Conservation (phyloP, 2,888 invertebrate genomes). For the Philaethria dido region DNA sequence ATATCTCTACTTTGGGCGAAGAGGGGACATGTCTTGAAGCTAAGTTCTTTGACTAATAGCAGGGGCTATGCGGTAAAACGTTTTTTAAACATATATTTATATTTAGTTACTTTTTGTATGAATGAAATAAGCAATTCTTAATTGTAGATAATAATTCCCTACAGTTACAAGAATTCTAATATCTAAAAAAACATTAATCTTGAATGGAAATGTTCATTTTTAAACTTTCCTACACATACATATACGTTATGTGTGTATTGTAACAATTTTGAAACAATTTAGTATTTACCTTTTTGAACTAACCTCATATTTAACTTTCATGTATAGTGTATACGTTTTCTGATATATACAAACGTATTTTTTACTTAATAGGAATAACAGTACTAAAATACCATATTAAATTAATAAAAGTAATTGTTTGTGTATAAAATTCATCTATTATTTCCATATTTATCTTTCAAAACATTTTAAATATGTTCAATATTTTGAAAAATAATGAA, state of each 20-base stretch:
- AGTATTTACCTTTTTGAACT: conserved; percentile 23
- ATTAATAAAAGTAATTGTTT: neutral
- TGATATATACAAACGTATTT: conserved; percentile 5
- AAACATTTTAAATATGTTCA: too few species aligned
- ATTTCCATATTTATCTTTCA: too few species aligned
- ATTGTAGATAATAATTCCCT: too few species aligned
- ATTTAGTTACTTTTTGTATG: too few species aligned
- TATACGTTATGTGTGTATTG: conserved; percentile 6
- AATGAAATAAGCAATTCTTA: too few species aligned
- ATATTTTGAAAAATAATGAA: neutral
- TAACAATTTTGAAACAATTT: conserved; percentile 27
- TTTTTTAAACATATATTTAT: too few species aligned
- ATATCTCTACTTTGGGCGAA: too few species aligned
- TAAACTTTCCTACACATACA: conserved; percentile 16
- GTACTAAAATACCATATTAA: neutral
- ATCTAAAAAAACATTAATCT: neutral
- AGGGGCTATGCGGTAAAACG: too few species aligned
- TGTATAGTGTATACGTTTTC: conserved; percentile 17
- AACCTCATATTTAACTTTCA: conserved; percentile 26
- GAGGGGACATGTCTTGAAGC: too few species aligned
- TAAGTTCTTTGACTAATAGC: too few species aligned
- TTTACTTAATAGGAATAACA: conserved; percentile 14
- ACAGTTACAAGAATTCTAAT: too few species aligned
- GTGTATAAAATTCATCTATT: too few species aligned
- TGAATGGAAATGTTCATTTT: neutral